Conservation (phyloP, 64 coral and sea anemone genomes). For the Cladopsammia gracilis region DNA sequence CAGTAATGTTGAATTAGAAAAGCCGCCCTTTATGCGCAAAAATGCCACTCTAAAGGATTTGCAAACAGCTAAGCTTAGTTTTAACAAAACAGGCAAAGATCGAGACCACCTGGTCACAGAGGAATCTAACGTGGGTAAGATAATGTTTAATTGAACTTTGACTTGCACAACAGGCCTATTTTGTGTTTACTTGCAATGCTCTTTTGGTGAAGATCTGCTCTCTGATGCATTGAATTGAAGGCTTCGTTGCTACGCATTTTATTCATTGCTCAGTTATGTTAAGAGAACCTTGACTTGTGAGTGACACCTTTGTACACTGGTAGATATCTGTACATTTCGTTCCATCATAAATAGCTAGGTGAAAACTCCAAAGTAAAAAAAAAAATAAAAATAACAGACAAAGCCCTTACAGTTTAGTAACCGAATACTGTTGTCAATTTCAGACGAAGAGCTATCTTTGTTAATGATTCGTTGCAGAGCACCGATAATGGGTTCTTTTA, state of each 20-base stretch:
- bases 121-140: neutral
- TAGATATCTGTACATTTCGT: too few relatives aligned
- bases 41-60: neutral
- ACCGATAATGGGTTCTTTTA: neutral
- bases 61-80: neutral
- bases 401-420: neutral
- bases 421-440: neutral
- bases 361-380: neutral
- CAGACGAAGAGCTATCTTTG: neutral
- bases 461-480: conserved; percentile 4
- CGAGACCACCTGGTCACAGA: neutral
- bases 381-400: neutral
- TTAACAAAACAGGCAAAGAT: neutral
- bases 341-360: too few relatives aligned
- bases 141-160: conserved; percentile 15
- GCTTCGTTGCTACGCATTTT: neutral
- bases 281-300: neutral
- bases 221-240: neutral
- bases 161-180: neutral
- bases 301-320: neutral
- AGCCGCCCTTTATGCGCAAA: neutral
- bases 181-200: neutral
- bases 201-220: neutral
- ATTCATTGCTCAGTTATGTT: neutral
- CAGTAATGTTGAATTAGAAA: neutral